These are phyloP conservation scores for Platypus cylindrus DNA, from an alignment of 2,888 invertebrate species.

Conservation along the genomic window DNA sequence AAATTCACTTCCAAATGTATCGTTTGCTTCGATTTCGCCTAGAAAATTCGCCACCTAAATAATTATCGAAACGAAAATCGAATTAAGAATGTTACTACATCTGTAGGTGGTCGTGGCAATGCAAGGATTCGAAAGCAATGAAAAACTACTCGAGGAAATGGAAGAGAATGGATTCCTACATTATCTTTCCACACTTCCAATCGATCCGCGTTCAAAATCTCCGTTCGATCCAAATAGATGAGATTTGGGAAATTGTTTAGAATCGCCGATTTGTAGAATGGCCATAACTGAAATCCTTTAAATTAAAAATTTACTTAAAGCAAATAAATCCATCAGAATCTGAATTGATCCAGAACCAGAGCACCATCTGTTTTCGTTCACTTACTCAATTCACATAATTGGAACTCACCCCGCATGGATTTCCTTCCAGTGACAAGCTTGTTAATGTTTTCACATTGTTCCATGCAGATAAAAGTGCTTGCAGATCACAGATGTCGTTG, in stretches of 20 bases:
- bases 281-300: slow-evolving; percentile 33
- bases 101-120: slow-evolving; percentile 39
- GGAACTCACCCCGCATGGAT: slow-evolving; percentile 45
- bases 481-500: slow-evolving; percentile 44
- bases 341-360: no score
- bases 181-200: neutral
- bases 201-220: slow-evolving; percentile 6
- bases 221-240: slow-evolving; percentile 37
- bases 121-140: slow-evolving; percentile 41
- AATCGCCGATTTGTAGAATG: slow-evolving; percentile 37
- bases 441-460: slow-evolving; percentile 31
- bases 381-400: slow-evolving; percentile 8
- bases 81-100: slow-evolving; percentile 29
- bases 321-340: neutral
- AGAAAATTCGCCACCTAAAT: slow-evolving; percentile 8
- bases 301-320: neutral
- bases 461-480: slow-evolving; percentile 34
- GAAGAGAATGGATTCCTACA: neutral
- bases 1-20: slow-evolving; percentile 43
- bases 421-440: slow-evolving; percentile 42
- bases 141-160: slow-evolving; percentile 36
- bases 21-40: slow-evolving; percentile 30
- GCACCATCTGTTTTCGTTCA: no score
- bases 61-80: slow-evolving; percentile 2
- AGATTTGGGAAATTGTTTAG: slow-evolving; percentile 34